These are phyloP conservation scores for Lepilemur ruficaudatus DNA, from an alignment of 2,797 vertebrate genomes.

Conservation along the genomic window DNA sequence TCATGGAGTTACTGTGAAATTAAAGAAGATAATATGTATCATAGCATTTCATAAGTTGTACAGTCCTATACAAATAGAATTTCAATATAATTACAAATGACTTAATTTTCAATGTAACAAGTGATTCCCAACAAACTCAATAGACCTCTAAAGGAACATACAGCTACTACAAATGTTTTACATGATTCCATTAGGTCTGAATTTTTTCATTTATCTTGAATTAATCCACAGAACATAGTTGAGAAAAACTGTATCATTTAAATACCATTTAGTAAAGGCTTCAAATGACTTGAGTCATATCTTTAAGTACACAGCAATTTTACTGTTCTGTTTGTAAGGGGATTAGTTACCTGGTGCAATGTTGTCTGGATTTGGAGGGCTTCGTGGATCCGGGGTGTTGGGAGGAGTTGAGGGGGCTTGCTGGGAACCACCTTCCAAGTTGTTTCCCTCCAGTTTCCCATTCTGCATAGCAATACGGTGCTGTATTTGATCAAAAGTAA, in stretches of 20 bases:
- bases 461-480: conserved; percentile 82
- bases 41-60: background rate
- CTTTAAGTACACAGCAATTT: background rate
- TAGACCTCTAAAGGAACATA: background rate
- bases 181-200: background rate
- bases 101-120: background rate
- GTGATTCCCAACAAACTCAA: background rate
- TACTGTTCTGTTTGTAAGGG: background rate
- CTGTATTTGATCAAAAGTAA: conserved; percentile 74
- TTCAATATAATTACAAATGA: background rate
- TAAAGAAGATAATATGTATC: background rate
- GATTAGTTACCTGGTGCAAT: conserved; percentile 92
- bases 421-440: conserved; percentile 81
- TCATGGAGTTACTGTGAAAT: background rate
- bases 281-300: background rate
- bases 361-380: conserved; percentile 88
- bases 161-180: background rate
- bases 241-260: background rate
- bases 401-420: conserved; percentile 84
- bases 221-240: background rate
- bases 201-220: background rate
- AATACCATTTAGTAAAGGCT: background rate
- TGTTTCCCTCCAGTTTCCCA: conserved; percentile 75
- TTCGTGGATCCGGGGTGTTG: conserved; percentile 85
- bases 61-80: background rate